Evolutionary conservation across 2,113 vertebrate genomes (phyloP).

Genomic region (Vanacampus margaritifer): DNA sequence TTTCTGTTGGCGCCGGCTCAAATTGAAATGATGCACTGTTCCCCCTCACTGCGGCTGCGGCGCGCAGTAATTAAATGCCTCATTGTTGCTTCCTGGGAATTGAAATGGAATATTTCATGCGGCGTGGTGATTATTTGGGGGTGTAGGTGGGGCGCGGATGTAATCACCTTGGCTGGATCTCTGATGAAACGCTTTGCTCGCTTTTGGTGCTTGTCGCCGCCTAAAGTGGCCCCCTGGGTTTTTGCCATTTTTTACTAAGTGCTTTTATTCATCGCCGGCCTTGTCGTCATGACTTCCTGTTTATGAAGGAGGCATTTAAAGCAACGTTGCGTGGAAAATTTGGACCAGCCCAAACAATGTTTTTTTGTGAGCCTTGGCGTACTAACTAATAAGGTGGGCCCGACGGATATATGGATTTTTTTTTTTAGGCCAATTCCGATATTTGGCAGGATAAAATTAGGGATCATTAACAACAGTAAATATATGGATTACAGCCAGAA

Average conservation of each 20-base stretch:
- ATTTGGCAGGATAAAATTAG: too few species aligned
- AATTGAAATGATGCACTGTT: slow-evolving; percentile 75
- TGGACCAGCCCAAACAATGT: not conserved
- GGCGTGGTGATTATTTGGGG: slow-evolving; percentile 75
- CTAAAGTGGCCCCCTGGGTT: slow-evolving; percentile 48
- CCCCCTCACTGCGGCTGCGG: slow-evolving; percentile 66
- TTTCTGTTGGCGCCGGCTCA: slow-evolving; percentile 65
- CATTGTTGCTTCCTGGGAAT: slow-evolving; percentile 77
- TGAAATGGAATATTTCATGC: slow-evolving; percentile 72
- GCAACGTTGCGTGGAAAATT: not conserved
- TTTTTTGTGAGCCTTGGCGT: not conserved
- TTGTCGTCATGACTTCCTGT: slow-evolving; percentile 7
- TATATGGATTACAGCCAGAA: too few species aligned
- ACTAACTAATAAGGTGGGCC: too few species aligned
- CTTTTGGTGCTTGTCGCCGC: slow-evolving; percentile 37
- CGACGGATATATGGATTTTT: too few species aligned
- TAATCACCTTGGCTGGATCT: slow-evolving; percentile 69
- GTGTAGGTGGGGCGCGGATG: slow-evolving; percentile 66
- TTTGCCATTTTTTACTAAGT: slow-evolving; percentile 19
- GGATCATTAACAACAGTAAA: too few species aligned
- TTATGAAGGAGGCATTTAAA: not conserved
- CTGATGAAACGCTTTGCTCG: slow-evolving; percentile 64
- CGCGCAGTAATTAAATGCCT: slow-evolving; percentile 76
- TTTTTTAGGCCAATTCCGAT: too few species aligned
- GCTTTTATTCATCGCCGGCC: slow-evolving; percentile 7